Evolutionary conservation across 2,113 vertebrate species (phyloP).

Genomic region (Galemys pyrenaicus): DNA sequence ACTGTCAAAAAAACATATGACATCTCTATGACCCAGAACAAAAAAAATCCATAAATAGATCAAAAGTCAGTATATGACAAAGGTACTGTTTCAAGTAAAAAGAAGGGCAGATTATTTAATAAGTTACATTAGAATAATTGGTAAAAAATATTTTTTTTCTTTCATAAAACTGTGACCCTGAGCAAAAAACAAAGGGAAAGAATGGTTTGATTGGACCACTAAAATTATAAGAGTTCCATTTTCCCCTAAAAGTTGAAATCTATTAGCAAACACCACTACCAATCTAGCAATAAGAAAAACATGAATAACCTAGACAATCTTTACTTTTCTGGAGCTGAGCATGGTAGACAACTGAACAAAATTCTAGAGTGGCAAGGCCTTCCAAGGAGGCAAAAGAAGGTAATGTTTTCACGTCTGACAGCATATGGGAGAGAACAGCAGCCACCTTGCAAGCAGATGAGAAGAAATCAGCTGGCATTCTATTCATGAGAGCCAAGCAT

Average conservation of each 20-base stretch:
- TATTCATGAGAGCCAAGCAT: background rate
- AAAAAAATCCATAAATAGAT: background rate
- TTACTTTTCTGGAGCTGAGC: background rate
- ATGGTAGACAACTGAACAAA: background rate
- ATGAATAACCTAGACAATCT: background rate
- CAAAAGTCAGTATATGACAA: background rate
- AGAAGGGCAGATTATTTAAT: background rate
- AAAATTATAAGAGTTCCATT: background rate
- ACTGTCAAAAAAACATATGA: background rate
- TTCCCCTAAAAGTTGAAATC: constrained; percentile 13
- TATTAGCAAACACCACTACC: background rate
- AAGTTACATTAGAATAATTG: background rate
- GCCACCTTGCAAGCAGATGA: background rate
- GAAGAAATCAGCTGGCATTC: background rate
- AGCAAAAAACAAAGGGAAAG: background rate
- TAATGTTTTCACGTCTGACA: background rate
- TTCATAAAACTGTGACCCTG: constrained; percentile 19
- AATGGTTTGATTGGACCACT: background rate
- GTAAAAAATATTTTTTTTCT: background rate
- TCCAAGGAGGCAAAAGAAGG: background rate
- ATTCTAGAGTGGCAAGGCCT: background rate
- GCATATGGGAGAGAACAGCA: background rate
- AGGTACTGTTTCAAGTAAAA: background rate
- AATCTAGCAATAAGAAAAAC: background rate
- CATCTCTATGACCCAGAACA: background rate